phyloP scores from a whole-genome alignment of 2,113 vertebrate species.

The Hassar affinis region DNA sequence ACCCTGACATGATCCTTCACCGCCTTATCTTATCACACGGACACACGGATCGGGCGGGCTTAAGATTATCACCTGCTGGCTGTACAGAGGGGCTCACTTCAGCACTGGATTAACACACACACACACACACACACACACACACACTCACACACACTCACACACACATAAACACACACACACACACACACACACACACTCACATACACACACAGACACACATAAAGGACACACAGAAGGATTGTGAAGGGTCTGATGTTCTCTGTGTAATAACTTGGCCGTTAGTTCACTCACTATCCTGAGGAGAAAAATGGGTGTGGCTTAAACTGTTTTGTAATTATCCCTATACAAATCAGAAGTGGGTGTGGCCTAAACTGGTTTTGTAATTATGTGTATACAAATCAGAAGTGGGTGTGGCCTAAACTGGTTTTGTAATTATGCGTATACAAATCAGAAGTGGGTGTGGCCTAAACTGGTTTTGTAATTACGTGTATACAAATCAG shows the following conservation, averaged over 20 bases:
- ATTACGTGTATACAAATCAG: no score
- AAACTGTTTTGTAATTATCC: background rate
- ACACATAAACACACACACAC: conserved; percentile 13
- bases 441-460: no score
- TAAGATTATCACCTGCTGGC: conserved; percentile 54
- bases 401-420: no score
- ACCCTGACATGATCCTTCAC: conserved; percentile 5
- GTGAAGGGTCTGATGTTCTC: background rate
- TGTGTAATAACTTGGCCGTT: background rate
- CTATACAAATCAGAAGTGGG: no score
- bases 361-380: no score
- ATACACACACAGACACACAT: no score
- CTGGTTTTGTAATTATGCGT: no score
- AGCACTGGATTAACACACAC: conserved; percentile 46
- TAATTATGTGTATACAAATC: no score
- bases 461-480: no score
- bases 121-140: conserved; percentile 7
- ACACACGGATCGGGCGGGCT: conserved; percentile 36
- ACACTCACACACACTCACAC: conserved; percentile 7
- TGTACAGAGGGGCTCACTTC: conserved; percentile 29
- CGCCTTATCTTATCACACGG: conserved; percentile 37
- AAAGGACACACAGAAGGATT: background rate
- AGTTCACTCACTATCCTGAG: background rate
- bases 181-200: background rate
- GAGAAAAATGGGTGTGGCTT: background rate